Base-by-base conservation (phyloP, 2,888 invertebrate genomes). In the Caenorhabditis sinica region DNA sequence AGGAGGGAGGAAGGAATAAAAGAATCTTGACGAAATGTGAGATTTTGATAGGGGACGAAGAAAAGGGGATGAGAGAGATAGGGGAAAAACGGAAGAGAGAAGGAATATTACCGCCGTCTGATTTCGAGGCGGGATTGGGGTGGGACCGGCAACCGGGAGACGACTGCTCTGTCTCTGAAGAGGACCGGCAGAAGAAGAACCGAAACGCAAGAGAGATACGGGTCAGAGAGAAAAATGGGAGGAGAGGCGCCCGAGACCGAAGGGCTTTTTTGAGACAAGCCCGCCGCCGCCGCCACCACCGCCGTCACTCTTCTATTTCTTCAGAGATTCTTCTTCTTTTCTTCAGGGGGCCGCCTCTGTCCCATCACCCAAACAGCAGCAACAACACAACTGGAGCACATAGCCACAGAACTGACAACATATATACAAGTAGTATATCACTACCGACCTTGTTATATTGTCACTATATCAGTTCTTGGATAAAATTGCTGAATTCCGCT, bases 71-170 rank as follows among this genome's bases (percentile, higher is more conserved):
- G 40, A 25, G 20, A 23, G 53, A 36, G 76, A 49, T 43, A 61
- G 66, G 20, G 28, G 23, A 65, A 73, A 68, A 61, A 23, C 23
- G 8, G 49, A 49, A 49, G 33, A 40, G 36, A 36, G 58, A 25
- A 45, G 74, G 71, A 82, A 76, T 72, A 82, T 72, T 75, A 82
- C 74, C 82, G 63, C 74, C 63, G 75, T 74, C 63, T 82, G 82
- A 75, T 69, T 74, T 82, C 63, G 84, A 66, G 75, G 76, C 84
- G 81, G 68, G 81, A 82, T 82, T 81, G 81, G 69, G 81, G 81
- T 68, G 61, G 76, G 65, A 73, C 71, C 72, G 56, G 51, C 65
- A 43, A 28, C 65, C 33, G 33, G 65, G 65, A 65, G 56, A 43
- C 25, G 56, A 69, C 69, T 69, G 69, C 69, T 49, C 45, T 45